Percentiles rank a stretch among this genome's conserved stretches.
Evolutionary conservation across 1,140 invertebrate species (phyloP).

Genomic region (Drosophila cardini): DNA sequence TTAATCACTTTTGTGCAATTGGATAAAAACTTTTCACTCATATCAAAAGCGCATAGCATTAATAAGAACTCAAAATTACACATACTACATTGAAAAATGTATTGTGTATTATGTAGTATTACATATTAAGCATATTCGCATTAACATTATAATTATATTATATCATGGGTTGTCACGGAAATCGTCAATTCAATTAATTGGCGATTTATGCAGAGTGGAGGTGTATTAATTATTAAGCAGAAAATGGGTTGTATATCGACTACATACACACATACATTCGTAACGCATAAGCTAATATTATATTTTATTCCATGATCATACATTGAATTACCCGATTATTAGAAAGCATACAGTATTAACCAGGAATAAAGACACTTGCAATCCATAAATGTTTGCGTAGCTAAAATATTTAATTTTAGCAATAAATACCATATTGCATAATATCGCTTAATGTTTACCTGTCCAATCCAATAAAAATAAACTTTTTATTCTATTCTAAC

Average conservation of each 20-base stretch:
- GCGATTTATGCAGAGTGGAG: constrained; percentile 24
- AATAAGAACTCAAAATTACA: constrained; percentile 1
- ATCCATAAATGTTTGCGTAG: constrained; percentile 67
- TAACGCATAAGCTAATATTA: constrained; percentile 52
- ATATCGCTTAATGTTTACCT: constrained; percentile 61
- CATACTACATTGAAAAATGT: constrained; percentile 44
- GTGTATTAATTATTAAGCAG: constrained; percentile 70
- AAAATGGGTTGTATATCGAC: constrained; percentile 69
- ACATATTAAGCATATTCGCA: constrained; percentile 48
- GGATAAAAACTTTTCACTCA: constrained; percentile 61
- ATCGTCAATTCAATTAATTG: constrained; percentile 12
- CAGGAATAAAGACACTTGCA: constrained; percentile 67
- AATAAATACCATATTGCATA: constrained; percentile 34
- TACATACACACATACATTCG: constrained; percentile 35
- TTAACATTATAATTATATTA: constrained; percentile 53
- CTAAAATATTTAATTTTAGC: constrained; percentile 55
- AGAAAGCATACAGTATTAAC: constrained; percentile 72
- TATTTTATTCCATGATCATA: constrained; percentile 60
- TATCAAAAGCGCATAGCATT: constrained; percentile 70
- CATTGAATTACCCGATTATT: constrained; percentile 57
- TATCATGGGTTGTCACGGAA: constrained; percentile 25
- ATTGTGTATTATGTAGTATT: constrained; percentile 37
- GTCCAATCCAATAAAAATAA: constrained; percentile 55
- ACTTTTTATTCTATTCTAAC: constrained; percentile 58
- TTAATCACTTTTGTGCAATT: constrained; percentile 66